Evolutionary conservation across 1,140 invertebrate genomes (phyloP).

Genomic region (Teleogryllus occipitalis): DNA sequence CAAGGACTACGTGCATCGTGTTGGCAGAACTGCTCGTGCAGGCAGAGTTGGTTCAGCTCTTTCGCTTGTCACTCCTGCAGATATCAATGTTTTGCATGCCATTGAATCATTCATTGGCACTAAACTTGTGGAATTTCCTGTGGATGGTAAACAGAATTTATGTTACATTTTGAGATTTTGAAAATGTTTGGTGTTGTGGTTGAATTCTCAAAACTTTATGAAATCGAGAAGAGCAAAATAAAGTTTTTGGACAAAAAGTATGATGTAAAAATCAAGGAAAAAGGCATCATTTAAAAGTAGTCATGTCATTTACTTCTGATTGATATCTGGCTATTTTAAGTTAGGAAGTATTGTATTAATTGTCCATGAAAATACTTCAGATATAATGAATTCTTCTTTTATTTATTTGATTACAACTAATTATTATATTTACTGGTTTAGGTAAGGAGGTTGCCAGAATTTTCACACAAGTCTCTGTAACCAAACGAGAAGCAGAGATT

Average conservation of each 20-base stretch:
- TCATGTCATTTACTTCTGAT: too few species aligned
- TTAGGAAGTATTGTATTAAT: too few species aligned
- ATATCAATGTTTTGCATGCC: constrained; percentile 75
- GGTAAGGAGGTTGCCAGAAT: constrained; percentile 78
- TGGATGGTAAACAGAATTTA: constrained; percentile 57
- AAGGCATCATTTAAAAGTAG: too few species aligned
- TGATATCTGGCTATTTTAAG: too few species aligned
- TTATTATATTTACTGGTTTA: constrained; percentile 31
- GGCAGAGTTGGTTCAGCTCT: constrained; percentile 79
- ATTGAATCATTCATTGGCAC: constrained; percentile 80
- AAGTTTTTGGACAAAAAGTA: neutral
- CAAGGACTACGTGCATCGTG: constrained; percentile 94
- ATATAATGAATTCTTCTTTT: neutral
- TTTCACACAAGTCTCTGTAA: constrained; percentile 83
- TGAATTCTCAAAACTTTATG: neutral
- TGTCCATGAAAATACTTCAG: too few species aligned
- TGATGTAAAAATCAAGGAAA: too few species aligned
- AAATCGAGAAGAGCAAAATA: neutral
- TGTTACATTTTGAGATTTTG: neutral
- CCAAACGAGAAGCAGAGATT: constrained; percentile 84
- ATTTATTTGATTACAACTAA: neutral
- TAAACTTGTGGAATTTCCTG: constrained; percentile 75
- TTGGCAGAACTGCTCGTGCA: constrained; percentile 91
- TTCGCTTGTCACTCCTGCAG: constrained; percentile 84
- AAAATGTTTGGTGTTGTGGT: neutral